Base-by-base conservation (phyloP, 2,797 vertebrate species). In the Thalassophryne amazonica region DNA sequence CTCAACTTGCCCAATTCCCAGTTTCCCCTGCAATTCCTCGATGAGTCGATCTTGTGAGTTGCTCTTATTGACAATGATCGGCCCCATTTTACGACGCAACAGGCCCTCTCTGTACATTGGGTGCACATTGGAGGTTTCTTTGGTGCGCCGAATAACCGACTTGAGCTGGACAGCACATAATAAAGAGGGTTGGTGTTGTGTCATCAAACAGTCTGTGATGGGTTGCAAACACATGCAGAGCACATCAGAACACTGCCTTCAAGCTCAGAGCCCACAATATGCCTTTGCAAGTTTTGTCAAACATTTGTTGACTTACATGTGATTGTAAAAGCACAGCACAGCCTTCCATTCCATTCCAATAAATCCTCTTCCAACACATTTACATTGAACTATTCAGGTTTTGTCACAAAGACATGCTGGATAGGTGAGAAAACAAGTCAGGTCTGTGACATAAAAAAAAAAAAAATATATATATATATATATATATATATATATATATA, bases 141-240 rank as follows among this genome's bases (percentile, higher is more conserved):
- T 96, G 72, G 96, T 98, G 84, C 94, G 94, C 75, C 92, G 93
- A 85, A 99, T 98, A 79, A 98, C 93, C 14, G 94, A 95, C 78
- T 96, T 94, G 78, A 98, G 94, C 96, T 99, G 84, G 69, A 86
- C 76, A 78, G 86, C 17, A 58, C 55, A 73, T 20, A 52, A 79
- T 47, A 53, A 55, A 65, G 40, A 70, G 30, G 24, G 47, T 55
- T 50, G 31, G 36, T 20, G 37, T 53, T 41, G 57, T 23, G 54
- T 50, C 37, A 65, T 12, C 45, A 42, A 2, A 29, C 54, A 49
- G 62, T 68, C 57, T 22, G 63, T 20, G 50, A 36, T 36, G 33
- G 31, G 23, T 41, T 32, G 16, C 34, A 51, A 49, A 35, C 59
- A 38, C 66, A 68, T 64, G 52, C 67, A 70, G 9, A 21, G 32